Conservation (phyloP, 2,888 invertebrate species). For the Himalopsyche tibetana region DNA sequence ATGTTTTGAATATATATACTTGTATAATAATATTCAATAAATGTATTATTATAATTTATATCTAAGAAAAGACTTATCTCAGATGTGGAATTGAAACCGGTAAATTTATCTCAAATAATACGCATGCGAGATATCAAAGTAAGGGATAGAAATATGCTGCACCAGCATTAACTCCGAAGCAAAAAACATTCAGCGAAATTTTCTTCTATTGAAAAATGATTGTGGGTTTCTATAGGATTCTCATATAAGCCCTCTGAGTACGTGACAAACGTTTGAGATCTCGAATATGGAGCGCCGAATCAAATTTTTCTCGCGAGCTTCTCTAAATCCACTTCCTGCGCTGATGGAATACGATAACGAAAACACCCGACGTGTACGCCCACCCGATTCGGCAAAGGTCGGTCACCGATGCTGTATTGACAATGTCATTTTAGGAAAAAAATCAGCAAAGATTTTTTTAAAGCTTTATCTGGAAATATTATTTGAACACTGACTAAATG, state of each 20-base stretch:
- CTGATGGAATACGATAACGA: constrained; percentile 30
- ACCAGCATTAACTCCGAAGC: not conserved
- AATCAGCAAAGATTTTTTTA: not conserved
- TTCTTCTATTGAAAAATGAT: constrained; percentile 39
- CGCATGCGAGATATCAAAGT: not conserved
- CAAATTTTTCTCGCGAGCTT: constrained; percentile 7
- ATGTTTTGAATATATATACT: too few relatives aligned
- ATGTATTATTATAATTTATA: too few relatives aligned
- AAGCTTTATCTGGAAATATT: too few relatives aligned
- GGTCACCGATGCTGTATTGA: constrained; percentile 38
- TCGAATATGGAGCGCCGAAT: not conserved
- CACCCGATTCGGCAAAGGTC: not conserved
- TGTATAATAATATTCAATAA: too few relatives aligned
- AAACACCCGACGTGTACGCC: constrained; percentile 17
- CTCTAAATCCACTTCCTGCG: constrained; percentile 9
- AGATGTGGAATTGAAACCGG: too few relatives aligned
- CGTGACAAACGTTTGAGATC: constrained; percentile 37
- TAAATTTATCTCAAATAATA: too few relatives aligned
- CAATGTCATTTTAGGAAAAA: not conserved
- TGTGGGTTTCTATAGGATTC: constrained; percentile 39
- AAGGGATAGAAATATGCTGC: not conserved
- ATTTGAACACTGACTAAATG: too few relatives aligned
- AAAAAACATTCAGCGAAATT: constrained; percentile 16
- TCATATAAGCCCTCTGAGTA: constrained; percentile 19
- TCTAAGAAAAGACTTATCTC: too few relatives aligned